phyloP scores from a whole-genome alignment of 2,888 invertebrate species.

The Eristalis arbustorum region DNA sequence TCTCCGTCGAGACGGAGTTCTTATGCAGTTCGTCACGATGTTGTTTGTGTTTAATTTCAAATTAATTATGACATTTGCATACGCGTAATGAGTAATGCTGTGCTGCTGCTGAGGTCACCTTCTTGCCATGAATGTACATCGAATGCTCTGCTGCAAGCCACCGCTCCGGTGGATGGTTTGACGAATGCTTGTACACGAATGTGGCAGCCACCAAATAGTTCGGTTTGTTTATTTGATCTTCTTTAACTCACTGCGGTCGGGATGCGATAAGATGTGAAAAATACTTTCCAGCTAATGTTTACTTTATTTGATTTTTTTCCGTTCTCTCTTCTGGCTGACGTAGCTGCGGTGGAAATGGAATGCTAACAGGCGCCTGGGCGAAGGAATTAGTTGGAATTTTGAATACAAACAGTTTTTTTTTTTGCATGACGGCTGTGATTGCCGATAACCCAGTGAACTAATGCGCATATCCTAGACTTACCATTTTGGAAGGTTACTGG shows the following conservation, averaged over 20 bases:
- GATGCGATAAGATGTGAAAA: background rate
- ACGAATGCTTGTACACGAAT: background rate
- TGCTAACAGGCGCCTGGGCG: background rate
- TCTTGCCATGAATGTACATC: background rate
- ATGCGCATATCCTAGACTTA: too few species aligned
- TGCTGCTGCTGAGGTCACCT: conserved; percentile 14
- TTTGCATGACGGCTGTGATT: too few species aligned
- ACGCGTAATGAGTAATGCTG: background rate
- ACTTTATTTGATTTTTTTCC: background rate
- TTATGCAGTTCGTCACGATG: background rate
- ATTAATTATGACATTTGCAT: conserved; percentile 18
- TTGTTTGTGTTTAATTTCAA: conserved; percentile 6
- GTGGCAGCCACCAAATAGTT: background rate
- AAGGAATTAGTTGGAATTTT: too few species aligned
- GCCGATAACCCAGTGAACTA: too few species aligned
- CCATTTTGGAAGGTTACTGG: too few species aligned
- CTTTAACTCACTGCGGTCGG: background rate
- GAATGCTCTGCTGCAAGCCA: background rate
- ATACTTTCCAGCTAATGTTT: background rate
- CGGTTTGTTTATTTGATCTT: background rate
- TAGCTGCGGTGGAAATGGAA: background rate
- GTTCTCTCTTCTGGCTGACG: too few species aligned
- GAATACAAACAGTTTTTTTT: too few species aligned
- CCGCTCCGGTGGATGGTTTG: background rate
- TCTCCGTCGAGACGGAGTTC: background rate